Evolutionary conservation across 2,113 vertebrate species (phyloP), one percentile per base, ranked within the genome.

Genomic region (Ranitomeya variabilis): DNA sequence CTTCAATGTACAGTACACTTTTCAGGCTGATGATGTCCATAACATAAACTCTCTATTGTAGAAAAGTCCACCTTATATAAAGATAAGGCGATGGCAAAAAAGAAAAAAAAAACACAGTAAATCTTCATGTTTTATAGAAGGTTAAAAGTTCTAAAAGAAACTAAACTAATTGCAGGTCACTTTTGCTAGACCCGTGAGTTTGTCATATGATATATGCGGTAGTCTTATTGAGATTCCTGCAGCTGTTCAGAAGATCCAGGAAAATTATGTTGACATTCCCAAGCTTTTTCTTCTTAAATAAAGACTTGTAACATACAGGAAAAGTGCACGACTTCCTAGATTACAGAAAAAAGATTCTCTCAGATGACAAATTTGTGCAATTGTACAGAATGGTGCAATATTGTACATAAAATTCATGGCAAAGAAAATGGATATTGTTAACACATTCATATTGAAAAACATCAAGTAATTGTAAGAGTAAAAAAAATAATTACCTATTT

Each of bases 211-310:
- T 83, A 82, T 66, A 82, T 83, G 69, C 62, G 76, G 87, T 83
- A 88, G 87, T 88, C 87, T 83, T 62, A 59, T 60, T 76, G 87
- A 83, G 21, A 51, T 83, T 74, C 80, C 57, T 89, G 87, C 87
- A 89, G 87, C 87, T 89, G 87, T 89, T 89, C 59, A n/a, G 83
- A 84, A 77, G 59, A 83, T n/a, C 54, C 87, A 88, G 51, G 69
- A 78, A 83, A 89, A 83, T 83, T 71, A 83, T 89, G 59, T 67
- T 89, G 87, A 59, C 87, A 84, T 89, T 83, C 71, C 45, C 69
- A 83, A 52, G 67, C 54, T 73, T 81, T 57, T 82, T 82, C 23
- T 26, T 74, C 74, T 80, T 64, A 64, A 82, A 87, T 73, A 51
- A 88, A 71, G 79, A 82, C 55, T 74, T 88, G 76, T 52, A 62